These are phyloP conservation scores for Drosophila serrata DNA, from an alignment of 1,140 invertebrate species.

Conservation along the genomic window DNA sequence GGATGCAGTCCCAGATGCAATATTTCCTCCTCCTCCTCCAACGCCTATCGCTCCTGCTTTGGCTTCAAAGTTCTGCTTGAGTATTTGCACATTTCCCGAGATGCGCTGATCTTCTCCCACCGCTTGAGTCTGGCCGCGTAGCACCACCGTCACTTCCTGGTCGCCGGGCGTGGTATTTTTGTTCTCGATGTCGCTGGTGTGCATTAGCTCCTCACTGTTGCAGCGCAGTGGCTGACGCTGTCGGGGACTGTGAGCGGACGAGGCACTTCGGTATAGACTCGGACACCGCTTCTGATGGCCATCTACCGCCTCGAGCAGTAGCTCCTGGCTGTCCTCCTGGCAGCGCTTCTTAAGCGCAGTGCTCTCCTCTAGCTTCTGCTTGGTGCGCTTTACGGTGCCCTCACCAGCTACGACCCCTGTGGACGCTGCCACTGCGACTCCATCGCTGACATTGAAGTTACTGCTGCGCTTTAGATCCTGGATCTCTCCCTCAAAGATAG, in stretches of 20 bases:
- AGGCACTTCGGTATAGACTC: conserved; percentile 73
- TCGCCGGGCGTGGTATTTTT: conserved; percentile 67
- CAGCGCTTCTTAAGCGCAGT: conserved; percentile 86
- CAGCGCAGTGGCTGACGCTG: conserved; percentile 72
- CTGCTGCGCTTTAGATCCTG: conserved; percentile 75
- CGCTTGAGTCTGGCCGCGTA: conserved; percentile 47
- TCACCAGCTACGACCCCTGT: conserved; percentile 86
- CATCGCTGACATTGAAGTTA: conserved; percentile 61
- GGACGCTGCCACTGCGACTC: conserved; percentile 79
- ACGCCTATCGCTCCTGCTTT: conserved; percentile 87
- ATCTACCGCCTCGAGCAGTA: conserved; percentile 41
- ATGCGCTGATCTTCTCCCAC: conserved; percentile 80
- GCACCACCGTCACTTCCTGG: conserved; percentile 40
- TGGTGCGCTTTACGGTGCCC: conserved; percentile 90
- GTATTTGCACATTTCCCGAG: conserved; percentile 91
- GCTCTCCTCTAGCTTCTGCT: conserved; percentile 90
- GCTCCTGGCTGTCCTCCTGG: conserved; percentile 78
- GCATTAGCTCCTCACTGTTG: conserved; percentile 83
- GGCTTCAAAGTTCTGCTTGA: conserved; percentile 94
- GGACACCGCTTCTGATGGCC: conserved; percentile 45
- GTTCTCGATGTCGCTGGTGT: conserved; percentile 82
- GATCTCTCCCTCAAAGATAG: conserved; percentile 82
- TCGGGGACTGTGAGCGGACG: conserved; percentile 62
- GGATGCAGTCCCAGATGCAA: conserved; percentile 80
- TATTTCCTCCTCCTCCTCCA: conserved; percentile 15